phyloP scores from a whole-genome alignment of 2,888 invertebrate genomes.

The Eristalinus aeneus region DNA sequence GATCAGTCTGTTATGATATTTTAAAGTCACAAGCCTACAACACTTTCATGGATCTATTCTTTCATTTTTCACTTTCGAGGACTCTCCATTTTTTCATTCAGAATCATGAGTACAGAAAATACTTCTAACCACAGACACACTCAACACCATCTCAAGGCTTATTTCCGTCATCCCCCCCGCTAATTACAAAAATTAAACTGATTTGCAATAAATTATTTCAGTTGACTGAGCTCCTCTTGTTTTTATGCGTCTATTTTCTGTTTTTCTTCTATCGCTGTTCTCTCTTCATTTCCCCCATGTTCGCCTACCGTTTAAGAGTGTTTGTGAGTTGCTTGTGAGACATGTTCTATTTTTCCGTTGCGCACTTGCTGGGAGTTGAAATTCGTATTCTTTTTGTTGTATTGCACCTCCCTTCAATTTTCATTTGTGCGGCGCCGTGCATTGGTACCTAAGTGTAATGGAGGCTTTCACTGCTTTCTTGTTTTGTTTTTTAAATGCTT shows the following conservation, averaged over 20 bases:
- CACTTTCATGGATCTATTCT: too few relatives aligned
- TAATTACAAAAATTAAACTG: constrained; percentile 20
- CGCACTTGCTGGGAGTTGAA: constrained; percentile 51
- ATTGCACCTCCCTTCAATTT: neutral
- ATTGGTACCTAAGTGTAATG: neutral
- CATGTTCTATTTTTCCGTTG: constrained; percentile 51
- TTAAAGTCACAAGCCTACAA: too few relatives aligned
- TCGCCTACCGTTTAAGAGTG: neutral
- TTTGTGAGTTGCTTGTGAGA: constrained; percentile 36
- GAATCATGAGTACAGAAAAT: too few relatives aligned
- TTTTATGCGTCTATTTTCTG: neutral
- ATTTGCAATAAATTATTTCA: constrained; percentile 36
- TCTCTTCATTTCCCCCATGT: neutral
- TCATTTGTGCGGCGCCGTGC: too few relatives aligned
- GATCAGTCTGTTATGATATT: too few relatives aligned
- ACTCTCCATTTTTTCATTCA: too few relatives aligned
- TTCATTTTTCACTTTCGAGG: too few relatives aligned
- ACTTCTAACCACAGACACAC: too few relatives aligned
- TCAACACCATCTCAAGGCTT: neutral
- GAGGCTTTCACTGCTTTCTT: constrained; percentile 35
- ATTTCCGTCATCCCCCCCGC: constrained; percentile 4
- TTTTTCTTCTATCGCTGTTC: neutral
- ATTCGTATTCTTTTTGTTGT: constrained; percentile 47
- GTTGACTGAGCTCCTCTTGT: neutral
- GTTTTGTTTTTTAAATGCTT: constrained; percentile 48